A percentile compares a stretch with the other conserved stretches of the same genome.
phyloP scores from a whole-genome alignment of 53 echinoderm and acorn worm species.

The Paracentrotus lividus region DNA sequence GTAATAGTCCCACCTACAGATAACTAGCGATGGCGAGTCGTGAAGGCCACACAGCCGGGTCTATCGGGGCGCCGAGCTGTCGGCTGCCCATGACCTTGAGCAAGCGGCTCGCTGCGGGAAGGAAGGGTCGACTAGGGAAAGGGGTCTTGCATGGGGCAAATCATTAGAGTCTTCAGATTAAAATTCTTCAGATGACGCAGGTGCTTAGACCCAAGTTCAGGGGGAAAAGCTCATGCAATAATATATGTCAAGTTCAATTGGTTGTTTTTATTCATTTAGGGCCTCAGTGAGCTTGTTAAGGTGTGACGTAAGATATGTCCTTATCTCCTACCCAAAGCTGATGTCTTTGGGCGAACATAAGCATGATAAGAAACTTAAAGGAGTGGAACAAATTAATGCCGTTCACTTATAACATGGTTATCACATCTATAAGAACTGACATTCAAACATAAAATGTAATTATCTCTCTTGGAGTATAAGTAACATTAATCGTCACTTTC shows the following conservation, averaged over 20 bases:
- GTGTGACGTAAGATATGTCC: not conserved
- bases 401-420: too few relatives aligned
- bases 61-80: conserved; percentile 70
- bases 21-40: conserved; percentile 52
- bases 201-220: not conserved
- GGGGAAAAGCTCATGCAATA: not conserved
- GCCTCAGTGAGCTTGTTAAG: not conserved
- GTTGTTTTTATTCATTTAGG: not conserved
- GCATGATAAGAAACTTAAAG: too few relatives aligned
- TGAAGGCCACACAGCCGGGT: conserved; percentile 66
- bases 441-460: too few relatives aligned
- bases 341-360: too few relatives aligned
- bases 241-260: not conserved
- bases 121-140: conserved; percentile 24
- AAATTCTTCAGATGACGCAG: conserved; percentile 59
- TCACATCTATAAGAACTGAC: too few relatives aligned
- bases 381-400: too few relatives aligned
- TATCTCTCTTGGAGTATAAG: too few relatives aligned
- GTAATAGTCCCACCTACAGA: conserved; percentile 66
- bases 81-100: conserved; percentile 69
- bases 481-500: too few relatives aligned
- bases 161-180: conserved; percentile 55
- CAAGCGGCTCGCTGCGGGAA: conserved; percentile 67
- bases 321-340: too few relatives aligned
- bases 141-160: conserved; percentile 51